Conservation (phyloP, 2,888 invertebrate species). For the Orthonevra nobilis region DNA sequence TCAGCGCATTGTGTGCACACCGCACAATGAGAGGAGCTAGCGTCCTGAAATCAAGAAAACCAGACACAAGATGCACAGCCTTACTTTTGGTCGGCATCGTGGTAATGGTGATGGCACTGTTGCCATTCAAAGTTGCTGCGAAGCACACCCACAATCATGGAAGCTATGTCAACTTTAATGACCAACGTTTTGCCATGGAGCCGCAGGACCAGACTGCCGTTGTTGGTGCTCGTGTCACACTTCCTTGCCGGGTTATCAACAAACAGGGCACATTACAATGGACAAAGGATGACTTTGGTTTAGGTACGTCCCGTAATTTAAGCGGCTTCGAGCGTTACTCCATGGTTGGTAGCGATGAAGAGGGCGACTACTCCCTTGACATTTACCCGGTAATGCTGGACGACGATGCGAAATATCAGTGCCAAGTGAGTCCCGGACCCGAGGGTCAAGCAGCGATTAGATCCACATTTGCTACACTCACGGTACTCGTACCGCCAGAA, state of each 20-base stretch:
- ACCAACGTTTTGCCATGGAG: constrained; percentile 94
- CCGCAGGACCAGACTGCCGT: constrained; percentile 95
- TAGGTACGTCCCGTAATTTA: constrained; percentile 93
- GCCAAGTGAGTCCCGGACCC: constrained; percentile 93
- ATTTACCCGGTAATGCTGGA: constrained; percentile 94
- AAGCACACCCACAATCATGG: constrained; percentile 58
- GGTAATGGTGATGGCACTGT: constrained; percentile 37
- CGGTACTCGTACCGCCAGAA: constrained; percentile 94
- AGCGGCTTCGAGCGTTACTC: constrained; percentile 95
- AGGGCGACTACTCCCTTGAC: constrained; percentile 94
- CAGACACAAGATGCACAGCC: constrained; percentile 20
- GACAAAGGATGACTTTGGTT: constrained; percentile 98
- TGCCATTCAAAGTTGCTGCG: constrained; percentile 48
- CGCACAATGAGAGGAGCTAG: constrained; percentile 56
- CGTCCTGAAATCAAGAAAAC: constrained; percentile 59
- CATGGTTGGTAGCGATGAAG: constrained; percentile 97
- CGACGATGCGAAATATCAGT: constrained; percentile 96
- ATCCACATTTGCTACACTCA: constrained; percentile 91
- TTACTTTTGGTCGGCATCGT: constrained; percentile 31
- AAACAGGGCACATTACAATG: constrained; percentile 95
- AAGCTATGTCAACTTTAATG: constrained; percentile 76
- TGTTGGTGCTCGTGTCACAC: constrained; percentile 91
- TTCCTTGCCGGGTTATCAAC: constrained; percentile 94
- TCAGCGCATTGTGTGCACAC: constrained; percentile 41
- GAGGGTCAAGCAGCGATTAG: constrained; percentile 89